phyloP scores from a whole-genome alignment of 2,888 invertebrate genomes.

The Cybosia mesomella region DNA sequence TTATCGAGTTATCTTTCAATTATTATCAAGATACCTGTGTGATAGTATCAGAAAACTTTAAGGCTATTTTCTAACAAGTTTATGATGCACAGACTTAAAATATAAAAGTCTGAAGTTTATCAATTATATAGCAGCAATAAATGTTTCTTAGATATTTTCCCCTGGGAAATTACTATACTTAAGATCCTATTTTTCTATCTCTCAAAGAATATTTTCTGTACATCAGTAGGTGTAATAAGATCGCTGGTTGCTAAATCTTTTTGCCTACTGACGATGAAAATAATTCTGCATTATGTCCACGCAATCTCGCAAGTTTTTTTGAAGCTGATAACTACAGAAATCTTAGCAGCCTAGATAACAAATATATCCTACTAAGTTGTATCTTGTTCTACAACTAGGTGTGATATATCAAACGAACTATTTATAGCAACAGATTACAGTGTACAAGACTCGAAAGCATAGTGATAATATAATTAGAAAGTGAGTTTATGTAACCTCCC shows the following conservation, averaged over 20 bases:
- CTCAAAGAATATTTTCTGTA: not conserved
- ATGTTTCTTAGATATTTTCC: not conserved
- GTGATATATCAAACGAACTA: not conserved
- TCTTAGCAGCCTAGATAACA: not conserved
- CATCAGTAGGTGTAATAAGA: not conserved
- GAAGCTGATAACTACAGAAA: not conserved
- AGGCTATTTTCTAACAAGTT: not conserved
- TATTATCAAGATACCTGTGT: slow-evolving; percentile 9
- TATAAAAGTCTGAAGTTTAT: not conserved
- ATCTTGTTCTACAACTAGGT: not conserved
- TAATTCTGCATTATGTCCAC: not conserved
- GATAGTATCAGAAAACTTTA: not conserved
- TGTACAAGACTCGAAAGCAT: slow-evolving; percentile 35
- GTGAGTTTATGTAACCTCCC: slow-evolving; percentile 39
- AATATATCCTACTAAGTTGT: not conserved
- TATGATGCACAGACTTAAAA: not conserved
- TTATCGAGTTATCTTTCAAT: slow-evolving; percentile 20
- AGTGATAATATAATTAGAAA: slow-evolving; percentile 47
- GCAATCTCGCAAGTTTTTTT: not conserved
- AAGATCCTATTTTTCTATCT: not conserved
- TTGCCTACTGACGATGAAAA: not conserved
- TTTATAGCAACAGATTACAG: slow-evolving; percentile 4
- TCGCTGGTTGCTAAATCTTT: too few relatives aligned
- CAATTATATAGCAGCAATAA: not conserved
- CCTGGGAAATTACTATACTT: too few relatives aligned